Conservation (phyloP, 2,888 invertebrate species). For the Agrenia bidenticulata region DNA sequence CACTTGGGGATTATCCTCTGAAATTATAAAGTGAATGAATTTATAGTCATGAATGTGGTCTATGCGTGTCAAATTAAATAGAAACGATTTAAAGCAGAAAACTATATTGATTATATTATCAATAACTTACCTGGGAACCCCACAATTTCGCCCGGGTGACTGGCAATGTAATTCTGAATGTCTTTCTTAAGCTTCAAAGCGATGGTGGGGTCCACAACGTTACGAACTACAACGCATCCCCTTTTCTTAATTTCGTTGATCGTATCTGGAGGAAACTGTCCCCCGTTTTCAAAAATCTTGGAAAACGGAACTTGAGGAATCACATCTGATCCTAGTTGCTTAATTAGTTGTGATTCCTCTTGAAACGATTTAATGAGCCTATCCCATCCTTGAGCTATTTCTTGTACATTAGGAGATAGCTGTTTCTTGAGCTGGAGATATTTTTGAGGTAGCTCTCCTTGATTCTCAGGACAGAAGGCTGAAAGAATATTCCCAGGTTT, state of each 20-base stretch:
- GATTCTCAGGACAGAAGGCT: constrained; percentile 6
- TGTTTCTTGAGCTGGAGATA: constrained; percentile 13
- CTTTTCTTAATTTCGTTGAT: constrained; percentile 23
- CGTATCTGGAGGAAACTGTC: constrained; percentile 7
- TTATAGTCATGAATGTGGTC: background rate
- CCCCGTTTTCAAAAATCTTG: constrained; percentile 14
- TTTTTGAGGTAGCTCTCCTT: constrained; percentile 14
- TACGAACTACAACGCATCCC: constrained; percentile 24
- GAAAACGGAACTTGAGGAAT: constrained; percentile 25
- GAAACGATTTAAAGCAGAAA: no score
- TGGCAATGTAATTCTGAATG: constrained; percentile 20
- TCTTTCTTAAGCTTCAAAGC: constrained; percentile 25
- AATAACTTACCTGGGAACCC: constrained; percentile 23
- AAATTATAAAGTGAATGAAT: background rate
- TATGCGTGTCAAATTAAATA: no score
- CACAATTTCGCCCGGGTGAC: constrained; percentile 15
- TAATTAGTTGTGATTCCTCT: constrained; percentile 15
- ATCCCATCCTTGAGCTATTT: constrained; percentile 20
- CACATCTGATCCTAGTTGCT: constrained; percentile 10
- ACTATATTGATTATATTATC: no score
- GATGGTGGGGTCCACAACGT: constrained; percentile 12
- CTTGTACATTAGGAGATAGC: background rate
- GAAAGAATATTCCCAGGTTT: constrained; percentile 26
- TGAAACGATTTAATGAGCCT: constrained; percentile 13
- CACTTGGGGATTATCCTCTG: constrained; percentile 30